These are phyloP conservation scores for Desoria tigrina DNA, from an alignment of 2,888 invertebrate species.

Conservation along the genomic window DNA sequence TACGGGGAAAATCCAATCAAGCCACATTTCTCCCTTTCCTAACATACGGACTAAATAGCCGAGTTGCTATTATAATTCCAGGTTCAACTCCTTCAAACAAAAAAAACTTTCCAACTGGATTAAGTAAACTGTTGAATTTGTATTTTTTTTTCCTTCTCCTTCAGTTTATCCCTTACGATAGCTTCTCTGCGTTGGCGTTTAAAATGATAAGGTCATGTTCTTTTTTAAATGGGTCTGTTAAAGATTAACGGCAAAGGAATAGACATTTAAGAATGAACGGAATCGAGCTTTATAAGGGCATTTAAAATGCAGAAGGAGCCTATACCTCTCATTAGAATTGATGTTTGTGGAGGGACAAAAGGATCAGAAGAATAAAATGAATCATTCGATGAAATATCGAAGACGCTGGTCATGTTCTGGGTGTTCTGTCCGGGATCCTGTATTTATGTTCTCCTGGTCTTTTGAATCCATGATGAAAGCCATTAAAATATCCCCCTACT, in stretches of 20 bases:
- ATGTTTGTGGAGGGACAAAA: slow-evolving; percentile 6
- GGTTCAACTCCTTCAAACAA: neutral
- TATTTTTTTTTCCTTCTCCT: slow-evolving; percentile 1
- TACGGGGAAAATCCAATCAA: slow-evolving; percentile 33
- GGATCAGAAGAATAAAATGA: neutral
- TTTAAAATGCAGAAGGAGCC: too few species aligned
- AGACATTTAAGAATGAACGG: too few species aligned
- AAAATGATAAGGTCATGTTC: neutral
- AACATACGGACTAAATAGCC: neutral
- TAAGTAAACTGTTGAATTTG: slow-evolving; percentile 22
- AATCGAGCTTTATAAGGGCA: too few species aligned
- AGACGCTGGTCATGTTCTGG: slow-evolving; percentile 18
- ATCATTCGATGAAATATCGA: slow-evolving; percentile 21
- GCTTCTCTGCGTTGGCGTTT: too few species aligned
- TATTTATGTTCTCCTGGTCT: slow-evolving; percentile 17
- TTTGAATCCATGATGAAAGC: too few species aligned
- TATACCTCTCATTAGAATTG: too few species aligned
- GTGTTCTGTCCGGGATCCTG: slow-evolving; percentile 20
- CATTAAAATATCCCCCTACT: too few species aligned
- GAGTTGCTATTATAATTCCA: neutral
- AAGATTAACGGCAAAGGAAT: too few species aligned
- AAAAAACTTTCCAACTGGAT: slow-evolving; percentile 17
- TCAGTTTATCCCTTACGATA: neutral
- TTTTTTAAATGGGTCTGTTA: neutral
- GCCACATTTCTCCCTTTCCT: slow-evolving; percentile 29